Conservation (phyloP, 2,888 invertebrate genomes). For the Exocentrus adspersus region DNA sequence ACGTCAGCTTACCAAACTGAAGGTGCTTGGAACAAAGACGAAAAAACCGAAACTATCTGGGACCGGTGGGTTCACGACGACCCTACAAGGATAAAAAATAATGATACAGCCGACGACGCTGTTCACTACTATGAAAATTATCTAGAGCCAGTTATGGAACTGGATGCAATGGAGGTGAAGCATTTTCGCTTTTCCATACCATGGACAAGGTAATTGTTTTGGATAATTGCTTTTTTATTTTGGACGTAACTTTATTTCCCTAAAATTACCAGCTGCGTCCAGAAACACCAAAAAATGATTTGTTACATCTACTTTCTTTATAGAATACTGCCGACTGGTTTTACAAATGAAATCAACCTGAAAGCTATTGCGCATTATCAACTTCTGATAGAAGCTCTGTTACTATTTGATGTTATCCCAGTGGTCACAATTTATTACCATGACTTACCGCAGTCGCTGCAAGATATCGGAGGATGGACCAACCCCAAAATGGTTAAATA, state of each 20-base stretch:
- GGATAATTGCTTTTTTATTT: not conserved
- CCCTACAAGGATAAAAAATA: slow-evolving; percentile 66
- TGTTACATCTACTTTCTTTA: slow-evolving; percentile 11
- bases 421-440: slow-evolving; percentile 57
- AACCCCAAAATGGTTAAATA: slow-evolving; percentile 70
- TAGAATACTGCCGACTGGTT: slow-evolving; percentile 68
- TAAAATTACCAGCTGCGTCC: too few species aligned
- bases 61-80: slow-evolving; percentile 69
- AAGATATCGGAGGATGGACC: slow-evolving; percentile 69
- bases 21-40: slow-evolving; percentile 52
- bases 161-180: slow-evolving; percentile 67
- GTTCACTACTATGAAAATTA: slow-evolving; percentile 71
- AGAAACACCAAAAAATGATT: too few species aligned
- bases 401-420: slow-evolving; percentile 27
- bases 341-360: slow-evolving; percentile 60
- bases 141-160: slow-evolving; percentile 69
- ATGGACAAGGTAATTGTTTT: slow-evolving; percentile 65
- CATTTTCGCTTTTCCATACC: slow-evolving; percentile 63
- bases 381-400: slow-evolving; percentile 30
- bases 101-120: slow-evolving; percentile 70
- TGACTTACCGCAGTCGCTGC: slow-evolving; percentile 70
- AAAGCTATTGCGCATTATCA: slow-evolving; percentile 53
- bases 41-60: slow-evolving; percentile 74
- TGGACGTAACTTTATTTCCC: not conserved
- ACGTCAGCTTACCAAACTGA: slow-evolving; percentile 39